Evolutionary conservation across 2,113 vertebrate genomes (phyloP).

Genomic region (Calidris pugnax): DNA sequence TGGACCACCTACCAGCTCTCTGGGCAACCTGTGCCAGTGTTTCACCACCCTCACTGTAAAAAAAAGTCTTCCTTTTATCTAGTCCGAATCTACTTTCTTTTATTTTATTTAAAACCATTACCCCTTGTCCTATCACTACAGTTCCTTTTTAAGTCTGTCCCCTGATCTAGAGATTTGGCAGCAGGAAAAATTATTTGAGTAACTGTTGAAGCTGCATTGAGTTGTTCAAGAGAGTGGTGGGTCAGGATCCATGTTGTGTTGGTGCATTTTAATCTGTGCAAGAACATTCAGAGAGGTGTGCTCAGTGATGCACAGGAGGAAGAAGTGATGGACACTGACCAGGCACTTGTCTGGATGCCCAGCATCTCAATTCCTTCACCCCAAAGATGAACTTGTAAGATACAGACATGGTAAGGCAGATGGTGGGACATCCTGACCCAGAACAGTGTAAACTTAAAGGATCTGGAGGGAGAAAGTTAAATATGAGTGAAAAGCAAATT

Average conservation of each 20-base stretch:
- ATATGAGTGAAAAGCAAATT: background rate
- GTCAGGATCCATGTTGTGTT: fast-evolving
- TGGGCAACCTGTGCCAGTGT: background rate
- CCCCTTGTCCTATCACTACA: background rate
- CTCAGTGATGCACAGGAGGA: background rate
- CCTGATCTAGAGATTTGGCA: background rate
- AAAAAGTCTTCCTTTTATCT: background rate
- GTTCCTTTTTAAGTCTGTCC: background rate
- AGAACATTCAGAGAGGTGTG: background rate
- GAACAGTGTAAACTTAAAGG: background rate
- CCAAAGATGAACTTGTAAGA: background rate
- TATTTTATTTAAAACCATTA: background rate
- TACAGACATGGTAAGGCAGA: fast-evolving
- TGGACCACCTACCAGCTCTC: background rate
- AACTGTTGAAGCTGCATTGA: background rate
- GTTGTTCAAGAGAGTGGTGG: background rate
- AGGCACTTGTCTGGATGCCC: background rate
- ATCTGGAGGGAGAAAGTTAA: background rate
- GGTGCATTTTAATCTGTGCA: background rate
- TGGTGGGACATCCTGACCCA: background rate
- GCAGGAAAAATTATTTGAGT: background rate
- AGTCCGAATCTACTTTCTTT: background rate
- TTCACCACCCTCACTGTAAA: background rate
- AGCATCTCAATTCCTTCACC: background rate
- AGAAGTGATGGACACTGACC: background rate